Base-by-base conservation (phyloP, 2,113 vertebrate genomes). In the Phrynosoma blainvillii region DNA sequence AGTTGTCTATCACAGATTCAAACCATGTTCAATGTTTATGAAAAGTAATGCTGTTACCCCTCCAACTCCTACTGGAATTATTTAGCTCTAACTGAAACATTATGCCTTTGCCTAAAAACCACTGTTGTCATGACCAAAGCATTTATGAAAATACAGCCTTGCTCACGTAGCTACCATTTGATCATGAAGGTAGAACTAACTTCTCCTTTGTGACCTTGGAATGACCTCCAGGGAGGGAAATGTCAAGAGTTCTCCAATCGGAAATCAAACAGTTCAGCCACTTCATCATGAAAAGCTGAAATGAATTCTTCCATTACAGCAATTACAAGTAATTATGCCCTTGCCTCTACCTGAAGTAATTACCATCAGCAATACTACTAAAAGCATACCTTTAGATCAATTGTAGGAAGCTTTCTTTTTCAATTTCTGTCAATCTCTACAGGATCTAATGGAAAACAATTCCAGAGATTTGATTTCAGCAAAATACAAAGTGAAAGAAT, bases 361-460 rank as follows among this genome's bases (percentile, higher is more conserved):
- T n/a, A 36, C 0, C 78, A 42, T 23, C 82, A 52, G 77, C 4
- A 79, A 40, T n/a, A 2, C 0, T 0, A 1, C 0, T 0, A 1
- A 83, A 0, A 73, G 14, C 81, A 5, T 14, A 8, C 25, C 9
- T 0, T 25, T 0, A 47, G 47, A 47, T 62, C 75, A 16, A 1
- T 13, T 5, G 32, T 68, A 47, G 11, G 2, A 36, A 18, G 5
- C 12, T 83, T 70, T 54, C 79, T 52, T 36, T 88, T 88, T 59
- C 8, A 0, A 2, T 4, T 8, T 0, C 65, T 0, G 20, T 23
- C 74, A 4, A 2, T 0, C 47, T 42, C 18, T 40, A 77, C 30
- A 6, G 13, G 0, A 65, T 32, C 0, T 1, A 27, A 40, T 77
- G 84, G 78, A 8, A 2, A 7, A 0, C 2, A 59, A 65, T 78